Evolutionary conservation across 2,113 vertebrate species (phyloP).

Genomic region (Larimichthys crocea): DNA sequence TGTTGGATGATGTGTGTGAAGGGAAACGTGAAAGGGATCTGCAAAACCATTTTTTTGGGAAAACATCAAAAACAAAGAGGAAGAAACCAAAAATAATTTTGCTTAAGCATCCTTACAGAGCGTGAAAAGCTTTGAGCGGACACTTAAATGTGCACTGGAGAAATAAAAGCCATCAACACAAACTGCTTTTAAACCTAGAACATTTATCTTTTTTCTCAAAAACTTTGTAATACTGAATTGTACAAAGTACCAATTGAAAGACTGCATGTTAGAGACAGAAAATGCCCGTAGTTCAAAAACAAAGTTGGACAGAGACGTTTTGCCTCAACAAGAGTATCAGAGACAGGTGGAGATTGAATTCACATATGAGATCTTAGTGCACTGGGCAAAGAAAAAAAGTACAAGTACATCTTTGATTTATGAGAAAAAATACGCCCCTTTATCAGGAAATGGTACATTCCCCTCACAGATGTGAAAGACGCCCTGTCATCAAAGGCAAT

Average conservation of each 20-base stretch:
- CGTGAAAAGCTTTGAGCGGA: not conserved
- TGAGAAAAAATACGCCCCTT: constrained; percentile 29
- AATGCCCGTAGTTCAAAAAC: constrained; percentile 53
- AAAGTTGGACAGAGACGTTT: constrained; percentile 31
- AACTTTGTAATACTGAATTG: constrained; percentile 57
- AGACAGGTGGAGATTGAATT: constrained; percentile 34
- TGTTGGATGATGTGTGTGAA: not conserved
- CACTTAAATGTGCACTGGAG: constrained; percentile 26
- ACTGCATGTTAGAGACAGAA: constrained; percentile 64
- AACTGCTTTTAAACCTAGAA: constrained; percentile 59
- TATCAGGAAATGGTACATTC: constrained; percentile 24
- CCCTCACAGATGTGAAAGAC: constrained; percentile 39
- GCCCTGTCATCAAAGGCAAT: constrained; percentile 30
- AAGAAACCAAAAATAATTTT: constrained; percentile 6
- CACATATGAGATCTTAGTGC: constrained; percentile 32
- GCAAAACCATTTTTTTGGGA: not conserved
- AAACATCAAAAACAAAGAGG: constrained; percentile 1
- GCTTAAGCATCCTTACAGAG: constrained; percentile 1
- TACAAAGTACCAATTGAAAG: constrained; percentile 66
- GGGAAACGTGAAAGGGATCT: not conserved
- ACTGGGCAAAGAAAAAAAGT: constrained; percentile 31
- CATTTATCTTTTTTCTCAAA: constrained; percentile 60
- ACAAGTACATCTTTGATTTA: constrained; percentile 37
- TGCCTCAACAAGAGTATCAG: constrained; percentile 34
- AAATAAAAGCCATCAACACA: constrained; percentile 54